A percentile compares a stretch with the other conserved stretches of the same genome.
Conservation (phyloP, 1,140 invertebrate species). For the Diabrotica virgifera region DNA sequence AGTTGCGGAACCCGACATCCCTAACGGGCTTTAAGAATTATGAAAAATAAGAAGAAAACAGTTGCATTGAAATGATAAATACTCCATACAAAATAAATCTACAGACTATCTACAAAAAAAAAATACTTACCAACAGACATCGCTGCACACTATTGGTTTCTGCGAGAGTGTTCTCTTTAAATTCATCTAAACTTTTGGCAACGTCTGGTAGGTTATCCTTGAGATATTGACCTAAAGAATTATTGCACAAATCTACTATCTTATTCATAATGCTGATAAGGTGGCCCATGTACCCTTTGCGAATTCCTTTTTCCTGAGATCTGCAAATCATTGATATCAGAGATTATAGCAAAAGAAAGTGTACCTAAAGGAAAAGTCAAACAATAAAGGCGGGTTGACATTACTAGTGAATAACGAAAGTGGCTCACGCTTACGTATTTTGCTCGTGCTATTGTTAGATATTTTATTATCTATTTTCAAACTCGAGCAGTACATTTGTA, state of each 20-base stretch:
- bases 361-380: not conserved
- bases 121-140: constrained; percentile 51
- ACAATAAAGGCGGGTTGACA: no score
- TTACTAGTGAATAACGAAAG: no score
- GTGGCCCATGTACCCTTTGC: constrained; percentile 56
- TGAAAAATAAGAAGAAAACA: no score
- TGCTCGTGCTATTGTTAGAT: no score
- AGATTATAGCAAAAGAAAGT: not conserved
- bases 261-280: constrained; percentile 57
- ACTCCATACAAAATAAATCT: not conserved
- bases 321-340: not conserved
- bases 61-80: no score
- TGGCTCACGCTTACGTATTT: no score
- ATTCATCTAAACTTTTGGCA: constrained; percentile 58
- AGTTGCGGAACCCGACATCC: no score
- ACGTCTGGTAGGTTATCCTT: constrained; percentile 58
- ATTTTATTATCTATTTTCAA: no score
- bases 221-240: constrained; percentile 51
- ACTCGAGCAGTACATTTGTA: no score
- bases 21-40: no score
- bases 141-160: constrained; percentile 64
- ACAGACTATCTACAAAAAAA: not conserved
- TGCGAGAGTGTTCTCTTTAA: constrained; percentile 56
- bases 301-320: constrained; percentile 37
- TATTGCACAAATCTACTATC: constrained; percentile 53